Percentiles rank a stretch among this genome's conserved stretches.
phyloP scores from a whole-genome alignment of 2,888 invertebrate genomes.

The Oscheius sp. region DNA sequence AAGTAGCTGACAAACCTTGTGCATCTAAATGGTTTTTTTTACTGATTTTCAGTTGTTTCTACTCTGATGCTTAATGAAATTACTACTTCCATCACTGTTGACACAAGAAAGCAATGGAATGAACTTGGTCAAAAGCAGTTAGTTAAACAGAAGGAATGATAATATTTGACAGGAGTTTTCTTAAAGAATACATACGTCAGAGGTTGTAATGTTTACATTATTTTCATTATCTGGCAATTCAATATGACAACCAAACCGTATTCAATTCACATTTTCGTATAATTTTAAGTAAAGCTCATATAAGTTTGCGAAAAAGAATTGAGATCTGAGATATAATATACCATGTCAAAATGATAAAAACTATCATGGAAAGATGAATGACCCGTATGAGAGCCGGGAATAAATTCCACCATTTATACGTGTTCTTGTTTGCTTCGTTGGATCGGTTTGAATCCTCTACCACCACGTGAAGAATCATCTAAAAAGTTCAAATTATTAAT shows the following conservation, averaged over 20 bases:
- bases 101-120: not conserved
- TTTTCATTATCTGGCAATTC: slow-evolving; percentile 1
- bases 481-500: not conserved
- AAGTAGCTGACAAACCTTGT: too few species aligned
- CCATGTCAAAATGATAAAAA: not conserved
- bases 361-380: slow-evolving; percentile 1
- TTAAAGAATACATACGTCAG: not conserved
- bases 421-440: slow-evolving; percentile 29
- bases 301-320: not conserved
- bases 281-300: slow-evolving; percentile 1
- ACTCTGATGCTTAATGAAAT: too few species aligned
- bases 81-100: too few species aligned
- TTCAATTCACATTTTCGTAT: slow-evolving; percentile 4
- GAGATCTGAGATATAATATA: slow-evolving; percentile 1
- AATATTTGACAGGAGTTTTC: too few species aligned
- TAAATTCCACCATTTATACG: slow-evolving; percentile 13
- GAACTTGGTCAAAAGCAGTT: slow-evolving; percentile 4
- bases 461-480: slow-evolving; percentile 18
- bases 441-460: slow-evolving; percentile 23
- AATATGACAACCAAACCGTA: slow-evolving; percentile 27
- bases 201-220: not conserved
- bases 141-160: slow-evolving; percentile 8
- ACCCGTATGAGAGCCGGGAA: slow-evolving; percentile 26
- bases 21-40: too few species aligned
- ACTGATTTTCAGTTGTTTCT: too few species aligned